phyloP scores from a whole-genome alignment of 2,888 invertebrate species.

The Mythimna pallens region DNA sequence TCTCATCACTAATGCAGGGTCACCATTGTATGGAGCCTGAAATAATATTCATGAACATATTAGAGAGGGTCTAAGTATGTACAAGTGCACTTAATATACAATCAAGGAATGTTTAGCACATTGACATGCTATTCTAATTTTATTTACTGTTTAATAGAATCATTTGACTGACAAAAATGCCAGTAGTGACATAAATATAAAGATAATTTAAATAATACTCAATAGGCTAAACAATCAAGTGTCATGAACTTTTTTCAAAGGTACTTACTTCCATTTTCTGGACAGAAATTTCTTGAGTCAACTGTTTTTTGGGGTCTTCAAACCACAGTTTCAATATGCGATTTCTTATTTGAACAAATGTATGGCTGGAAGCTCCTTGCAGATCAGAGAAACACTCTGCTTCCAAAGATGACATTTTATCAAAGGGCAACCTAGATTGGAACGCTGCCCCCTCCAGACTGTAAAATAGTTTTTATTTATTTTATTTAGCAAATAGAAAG shows the following conservation, averaged over 20 bases:
- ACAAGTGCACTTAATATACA: not conserved
- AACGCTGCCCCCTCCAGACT: conserved; percentile 98
- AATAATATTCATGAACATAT: conserved; percentile 49
- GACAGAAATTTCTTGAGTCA: conserved; percentile 95
- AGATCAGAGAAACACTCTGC: conserved; percentile 98
- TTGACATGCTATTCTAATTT: not conserved
- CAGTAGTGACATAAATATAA: not conserved
- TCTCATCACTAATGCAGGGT: conserved; percentile 95
- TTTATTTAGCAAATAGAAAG: too few species aligned
- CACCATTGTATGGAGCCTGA: conserved; percentile 97
- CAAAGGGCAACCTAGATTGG: conserved; percentile 97
- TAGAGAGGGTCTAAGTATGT: not conserved
- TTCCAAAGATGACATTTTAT: conserved; percentile 98
- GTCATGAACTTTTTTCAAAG: not conserved
- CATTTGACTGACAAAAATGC: not conserved
- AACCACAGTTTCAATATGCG: conserved; percentile 98
- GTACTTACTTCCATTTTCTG: conserved; percentile 93
- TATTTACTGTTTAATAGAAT: not conserved
- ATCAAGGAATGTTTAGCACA: not conserved
- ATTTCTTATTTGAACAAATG: conserved; percentile 98
- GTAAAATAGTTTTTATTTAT: conserved; percentile 20
- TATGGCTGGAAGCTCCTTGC: conserved; percentile 95
- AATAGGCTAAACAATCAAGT: not conserved
- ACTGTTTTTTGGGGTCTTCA: conserved; percentile 97
- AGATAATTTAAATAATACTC: not conserved